phyloP scores from a whole-genome alignment of 2,797 vertebrate genomes.

The Sebastes iracundus region DNA sequence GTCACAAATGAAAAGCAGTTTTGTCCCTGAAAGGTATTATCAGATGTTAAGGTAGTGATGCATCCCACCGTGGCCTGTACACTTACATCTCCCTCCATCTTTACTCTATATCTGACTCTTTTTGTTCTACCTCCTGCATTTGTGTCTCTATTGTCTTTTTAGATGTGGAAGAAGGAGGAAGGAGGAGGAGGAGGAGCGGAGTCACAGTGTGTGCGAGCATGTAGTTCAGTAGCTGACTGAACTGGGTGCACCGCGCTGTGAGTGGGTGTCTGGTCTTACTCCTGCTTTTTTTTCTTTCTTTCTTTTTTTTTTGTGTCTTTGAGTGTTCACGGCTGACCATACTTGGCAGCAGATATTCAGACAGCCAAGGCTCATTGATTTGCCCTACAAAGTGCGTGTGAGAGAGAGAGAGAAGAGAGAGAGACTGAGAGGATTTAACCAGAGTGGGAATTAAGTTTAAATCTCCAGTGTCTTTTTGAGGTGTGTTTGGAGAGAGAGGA shows the following conservation, averaged over 20 bases:
- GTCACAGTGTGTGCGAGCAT: conserved; percentile 21
- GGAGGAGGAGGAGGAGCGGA: not conserved
- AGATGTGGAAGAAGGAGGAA: not conserved
- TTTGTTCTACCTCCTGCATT: conserved; percentile 8
- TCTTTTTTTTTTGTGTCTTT: not conserved
- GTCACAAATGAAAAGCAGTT: conserved; percentile 7
- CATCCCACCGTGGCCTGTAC: not conserved
- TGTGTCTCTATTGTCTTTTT: conserved; percentile 16
- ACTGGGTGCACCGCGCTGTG: conserved; percentile 10
- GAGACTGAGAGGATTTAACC: not conserved
- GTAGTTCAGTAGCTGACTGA: conserved; percentile 46
- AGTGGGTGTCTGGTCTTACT: conserved; percentile 45
- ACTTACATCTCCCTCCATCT: conserved; percentile 4
- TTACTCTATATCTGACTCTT: not conserved
- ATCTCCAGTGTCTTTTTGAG: conserved; percentile 20
- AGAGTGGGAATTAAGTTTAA: conserved; percentile 31
- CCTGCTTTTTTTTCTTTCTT: not conserved
- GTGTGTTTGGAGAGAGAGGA: not conserved
- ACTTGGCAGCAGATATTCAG: conserved; percentile 53
- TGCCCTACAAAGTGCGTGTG: conserved; percentile 28
- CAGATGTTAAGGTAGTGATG: not conserved
- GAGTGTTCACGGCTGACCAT: conserved; percentile 52
- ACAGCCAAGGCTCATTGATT: conserved; percentile 56
- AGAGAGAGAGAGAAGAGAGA: not conserved
- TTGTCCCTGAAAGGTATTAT: conserved; percentile 9